These are phyloP conservation scores for Cryptocheilus praepositus DNA, from an alignment of 2,888 invertebrate species.

Conservation along the genomic window DNA sequence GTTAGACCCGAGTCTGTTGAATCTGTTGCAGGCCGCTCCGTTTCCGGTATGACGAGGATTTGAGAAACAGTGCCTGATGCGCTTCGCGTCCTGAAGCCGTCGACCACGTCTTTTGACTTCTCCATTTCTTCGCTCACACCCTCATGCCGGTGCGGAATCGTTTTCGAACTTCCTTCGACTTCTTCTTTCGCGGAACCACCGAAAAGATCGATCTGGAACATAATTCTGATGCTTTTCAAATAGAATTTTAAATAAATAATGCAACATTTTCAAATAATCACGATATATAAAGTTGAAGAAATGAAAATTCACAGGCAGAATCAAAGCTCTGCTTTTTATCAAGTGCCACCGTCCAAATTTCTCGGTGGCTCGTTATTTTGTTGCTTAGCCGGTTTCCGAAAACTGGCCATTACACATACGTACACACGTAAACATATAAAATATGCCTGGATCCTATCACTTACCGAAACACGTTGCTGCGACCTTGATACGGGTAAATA, in stretches of 20 bases:
- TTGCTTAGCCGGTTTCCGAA: too few relatives aligned
- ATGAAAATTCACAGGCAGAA: too few relatives aligned
- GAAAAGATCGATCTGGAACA: conserved; percentile 8
- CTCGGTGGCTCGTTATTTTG: too few relatives aligned
- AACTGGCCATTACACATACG: too few relatives aligned
- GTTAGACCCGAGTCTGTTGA: conserved; percentile 45
- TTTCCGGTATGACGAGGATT: conserved; percentile 37
- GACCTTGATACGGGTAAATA: too few relatives aligned
- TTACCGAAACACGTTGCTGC: too few relatives aligned
- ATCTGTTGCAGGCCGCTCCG: conserved; percentile 12
- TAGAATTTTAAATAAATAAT: not conserved
- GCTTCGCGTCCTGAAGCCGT: not conserved
- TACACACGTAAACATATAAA: too few relatives aligned
- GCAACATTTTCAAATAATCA: not conserved
- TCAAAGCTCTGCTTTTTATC: too few relatives aligned
- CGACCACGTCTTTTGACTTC: conserved; percentile 11
- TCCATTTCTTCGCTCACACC: conserved; percentile 24
- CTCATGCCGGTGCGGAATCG: conserved; percentile 48
- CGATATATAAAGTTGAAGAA: not conserved
- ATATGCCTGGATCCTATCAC: too few relatives aligned
- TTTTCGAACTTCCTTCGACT: conserved; percentile 38
- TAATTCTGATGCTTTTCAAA: not conserved
- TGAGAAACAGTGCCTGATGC: conserved; percentile 24
- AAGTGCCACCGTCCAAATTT: too few relatives aligned
- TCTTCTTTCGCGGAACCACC: not conserved